Evolutionary conservation across 2,113 vertebrate species (phyloP), one percentile per base, ranked within the genome.

Genomic region (Petrocephalus zakoni): DNA sequence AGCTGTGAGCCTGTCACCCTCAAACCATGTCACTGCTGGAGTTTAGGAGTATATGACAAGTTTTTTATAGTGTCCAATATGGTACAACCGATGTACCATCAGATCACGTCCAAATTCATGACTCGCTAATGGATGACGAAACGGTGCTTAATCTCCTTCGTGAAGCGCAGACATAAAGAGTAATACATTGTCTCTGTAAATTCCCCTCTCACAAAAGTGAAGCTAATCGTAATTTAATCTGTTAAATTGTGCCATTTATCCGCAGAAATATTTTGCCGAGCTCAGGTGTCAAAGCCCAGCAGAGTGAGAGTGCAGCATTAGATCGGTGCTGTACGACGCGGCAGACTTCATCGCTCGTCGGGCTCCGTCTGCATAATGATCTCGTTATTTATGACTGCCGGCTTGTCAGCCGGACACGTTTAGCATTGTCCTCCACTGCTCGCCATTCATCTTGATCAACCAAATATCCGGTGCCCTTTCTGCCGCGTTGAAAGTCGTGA

Each of bases 221-320:
- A 72, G 92, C 90, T 94, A 94, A 95, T 94, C 93, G 92, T 52
- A 8, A 90, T 88, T 91, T 92, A 91, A 93, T 94, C 90, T 91
- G 64, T 90, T 90, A 91, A 84, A 90, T 92, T 53, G 90, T 91
- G 29, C 90, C 85, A 42, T 92, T 92, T 90, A 89, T 87, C 85
- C 86, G 10, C 88, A 56, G 88, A 91, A 88, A 93, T 89, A 88
- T 90, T 89, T 91, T 93, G 53, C 88, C 58, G 15, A 88, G 88
- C 87, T 87, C 86, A 17, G 49, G 49, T 90, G 89, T 84, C 82
- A 83, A 81, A 87, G 83, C 89, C 6, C 8, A 88, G 13, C 2
- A 56, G 82, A 87, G 64, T 90, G 88, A 92, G 93, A 91, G 92
- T 92, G 93, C 93, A 89, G 90, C 90, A 90, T 78, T 84, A 87